Base-by-base conservation (phyloP, 2,113 vertebrate species). In the Pseudorhombus dupliciocellatus region DNA sequence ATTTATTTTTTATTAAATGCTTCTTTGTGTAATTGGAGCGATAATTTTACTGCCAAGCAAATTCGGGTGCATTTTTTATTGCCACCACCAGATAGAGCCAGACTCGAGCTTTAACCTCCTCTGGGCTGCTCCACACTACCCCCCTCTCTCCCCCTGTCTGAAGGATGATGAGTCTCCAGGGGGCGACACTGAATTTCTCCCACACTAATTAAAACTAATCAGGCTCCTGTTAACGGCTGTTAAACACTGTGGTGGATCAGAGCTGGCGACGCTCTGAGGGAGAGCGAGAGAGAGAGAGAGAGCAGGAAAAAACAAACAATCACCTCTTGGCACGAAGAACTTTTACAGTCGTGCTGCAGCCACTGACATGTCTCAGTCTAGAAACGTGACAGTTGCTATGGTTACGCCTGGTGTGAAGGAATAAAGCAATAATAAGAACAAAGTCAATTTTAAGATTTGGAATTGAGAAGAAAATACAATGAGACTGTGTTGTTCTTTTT, bases 161-260 rank as follows among this genome's bases (percentile, higher is more conserved):
- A 30, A 53, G 31, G 69, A 64, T 84, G 84, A 88, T 77, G 82
- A 85, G 79, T 52, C 79, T 64, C 21, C 1, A 5, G 84, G 79
- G 82, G 80, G 42, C 28, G 62, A 58, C 20, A 56, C 62, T 44
- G 30, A 28, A 24, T 58, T 37, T 37, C 34, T 11, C 34, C 34
- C 34, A 52, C 72, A 30, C 72, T 85, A 81, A 89, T 85, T 81
- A 82, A 75, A 58, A 57, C 85, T 37, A 37, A 37, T 77, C 79
- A 56, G 83, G 78, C 53, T 58, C 57, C 70, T 82, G 83, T 84
- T 85, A 81, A 73, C 65, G 80, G 58, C 64, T 87, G 75, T 82
- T 82, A 77, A 79, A 76, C 77, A 18, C 63, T 28, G 70, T 7
- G 74, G 50, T 61, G 74, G 64, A 78, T 52, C 67, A n/a, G 40